phyloP scores from a whole-genome alignment of 2,797 vertebrate species.

The Loriculus beryllinus region DNA sequence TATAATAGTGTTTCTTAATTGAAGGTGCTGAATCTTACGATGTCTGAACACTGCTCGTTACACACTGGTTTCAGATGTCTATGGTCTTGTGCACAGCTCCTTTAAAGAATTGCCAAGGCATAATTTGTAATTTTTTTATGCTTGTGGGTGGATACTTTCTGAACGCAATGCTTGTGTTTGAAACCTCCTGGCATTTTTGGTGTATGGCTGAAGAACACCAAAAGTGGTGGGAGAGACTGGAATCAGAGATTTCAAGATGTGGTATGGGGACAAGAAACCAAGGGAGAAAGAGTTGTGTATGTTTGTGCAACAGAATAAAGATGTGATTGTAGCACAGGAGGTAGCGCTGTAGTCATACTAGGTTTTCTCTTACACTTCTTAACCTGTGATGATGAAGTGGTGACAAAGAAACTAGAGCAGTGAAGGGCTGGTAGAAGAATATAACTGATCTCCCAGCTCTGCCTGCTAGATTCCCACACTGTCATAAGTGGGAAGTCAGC shows the following conservation, averaged over 20 bases:
- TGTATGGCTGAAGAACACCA: neutral
- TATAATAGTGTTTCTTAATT: neutral
- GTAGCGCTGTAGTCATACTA: neutral
- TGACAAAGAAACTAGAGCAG: neutral
- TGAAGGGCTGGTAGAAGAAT: neutral
- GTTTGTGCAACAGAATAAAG: neutral
- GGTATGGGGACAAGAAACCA: neutral
- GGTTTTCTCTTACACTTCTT: neutral
- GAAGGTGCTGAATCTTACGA: neutral
- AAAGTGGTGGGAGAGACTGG: neutral
- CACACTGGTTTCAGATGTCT: neutral
- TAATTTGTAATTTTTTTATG: neutral
- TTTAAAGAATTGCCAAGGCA: conserved; percentile 3
- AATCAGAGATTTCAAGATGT: neutral
- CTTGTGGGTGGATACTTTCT: conserved; percentile 16
- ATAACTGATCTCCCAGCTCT: neutral
- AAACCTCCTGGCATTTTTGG: neutral
- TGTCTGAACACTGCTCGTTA: neutral
- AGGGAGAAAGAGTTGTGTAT: neutral
- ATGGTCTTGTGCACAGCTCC: neutral
- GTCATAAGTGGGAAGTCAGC: neutral
- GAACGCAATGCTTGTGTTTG: neutral
- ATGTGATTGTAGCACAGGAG: neutral
- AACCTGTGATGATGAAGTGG: neutral
- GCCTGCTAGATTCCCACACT: neutral